A percentile compares a stretch with the other conserved stretches of the same genome.
These are phyloP conservation scores for Lottia scabra DNA, from an alignment of 2,888 invertebrate genomes.

Conservation along the genomic window DNA sequence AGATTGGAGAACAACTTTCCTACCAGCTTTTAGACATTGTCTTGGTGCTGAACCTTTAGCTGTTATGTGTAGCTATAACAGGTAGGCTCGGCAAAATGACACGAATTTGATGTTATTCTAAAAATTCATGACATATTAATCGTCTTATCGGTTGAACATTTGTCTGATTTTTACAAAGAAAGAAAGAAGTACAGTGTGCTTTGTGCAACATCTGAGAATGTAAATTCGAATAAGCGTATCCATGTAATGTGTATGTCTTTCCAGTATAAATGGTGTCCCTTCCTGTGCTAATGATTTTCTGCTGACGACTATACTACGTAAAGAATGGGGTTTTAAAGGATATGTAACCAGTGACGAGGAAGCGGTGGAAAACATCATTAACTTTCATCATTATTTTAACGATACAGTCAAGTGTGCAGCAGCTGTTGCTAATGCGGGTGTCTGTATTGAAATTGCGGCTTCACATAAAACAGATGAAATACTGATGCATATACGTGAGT, in stretches of 20 bases:
- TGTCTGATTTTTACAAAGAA: no score
- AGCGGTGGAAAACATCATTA: conserved; percentile 53
- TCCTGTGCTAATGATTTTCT: conserved; percentile 56
- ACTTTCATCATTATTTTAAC: conserved; percentile 46
- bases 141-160: no score
- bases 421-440: conserved; percentile 48
- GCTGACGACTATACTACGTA: conserved; percentile 52
- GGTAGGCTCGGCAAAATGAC: conserved; percentile 11
- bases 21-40: conserved; percentile 58
- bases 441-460: conserved; percentile 40
- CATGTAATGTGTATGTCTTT: no score
- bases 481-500: no score
- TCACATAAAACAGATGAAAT: no score
- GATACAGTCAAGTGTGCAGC: conserved; percentile 45
- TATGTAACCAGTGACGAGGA: conserved; percentile 61
- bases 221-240: no score
- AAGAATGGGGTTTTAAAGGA: conserved; percentile 58
- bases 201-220: no score
- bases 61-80: conserved; percentile 53
- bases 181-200: no score
- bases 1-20: conserved; percentile 58
- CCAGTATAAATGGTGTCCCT: conserved; percentile 59
- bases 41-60: conserved; percentile 56
- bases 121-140: no score
- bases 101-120: no score